Evolutionary conservation across 1,140 invertebrate genomes (phyloP), one percentile per base, ranked within the genome.

Genomic region (Papilio aristodemus): DNA sequence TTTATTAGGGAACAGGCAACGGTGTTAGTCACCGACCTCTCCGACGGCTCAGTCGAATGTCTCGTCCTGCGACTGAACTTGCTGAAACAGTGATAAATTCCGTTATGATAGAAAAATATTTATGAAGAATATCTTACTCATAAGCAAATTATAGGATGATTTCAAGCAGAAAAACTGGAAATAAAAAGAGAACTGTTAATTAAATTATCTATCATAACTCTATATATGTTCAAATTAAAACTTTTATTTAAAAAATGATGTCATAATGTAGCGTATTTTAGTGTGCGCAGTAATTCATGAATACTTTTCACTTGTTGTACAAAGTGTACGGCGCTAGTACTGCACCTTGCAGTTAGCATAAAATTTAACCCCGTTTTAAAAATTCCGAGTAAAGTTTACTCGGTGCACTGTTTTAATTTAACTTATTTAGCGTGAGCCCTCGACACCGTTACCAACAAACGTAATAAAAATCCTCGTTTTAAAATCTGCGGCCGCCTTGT

Each of bases 311-410:
- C 17, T 46, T 19, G 43, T 46, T 46, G 17, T 8, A 19, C 14
- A 46, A 46, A 46, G 43, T 46, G 43, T 17, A 46, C 17, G 17
- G 1, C 6, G 43, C 43, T 8, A 46, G 43, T 25, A 14, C 14
- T 54, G 46, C 10, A 54, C 46, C 8, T 25, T 19, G 46, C 22
- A 22, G 19, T 54, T 54, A 19, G 17, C 19, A 54, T 54, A 54
- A 54, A 54, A 54, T 54, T 54, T 54, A 54, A 54, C 46, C 46
- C 19, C 46, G 22, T 54, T 54, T 54, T 54, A 54, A 54, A 54
- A 54, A 54, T n/a, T 54, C 19, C 19, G 19, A 54, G 46, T 54
- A 54, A 54, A 54, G 19, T 54, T 54, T 13, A 54, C 9, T 54
- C 19, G 46, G 46, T 25, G 46, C 19, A 54, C 46, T 54, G 46